Conservation (phyloP, 1,140 invertebrate species). For the Hylaeus anthracinus region DNA sequence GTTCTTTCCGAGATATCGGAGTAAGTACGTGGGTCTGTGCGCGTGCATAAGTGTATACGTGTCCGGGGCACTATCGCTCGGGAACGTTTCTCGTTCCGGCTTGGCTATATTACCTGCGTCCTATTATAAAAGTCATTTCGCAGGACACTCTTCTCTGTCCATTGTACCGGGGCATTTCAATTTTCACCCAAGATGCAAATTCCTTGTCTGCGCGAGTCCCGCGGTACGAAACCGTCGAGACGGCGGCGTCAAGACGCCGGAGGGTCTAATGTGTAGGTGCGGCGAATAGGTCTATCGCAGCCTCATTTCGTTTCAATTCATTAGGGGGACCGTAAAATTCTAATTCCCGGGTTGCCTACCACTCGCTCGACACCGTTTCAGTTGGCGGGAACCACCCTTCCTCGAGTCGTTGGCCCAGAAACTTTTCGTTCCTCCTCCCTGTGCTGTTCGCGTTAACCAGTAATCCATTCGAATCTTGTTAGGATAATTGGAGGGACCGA, state of each 20-base stretch:
- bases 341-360: conserved; percentile 51
- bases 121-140: conserved; percentile 77
- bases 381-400: conserved; percentile 34
- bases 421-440: conserved; percentile 46
- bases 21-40: too few relatives aligned
- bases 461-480: conserved; percentile 50
- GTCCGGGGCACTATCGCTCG: conserved; percentile 27
- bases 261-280: conserved; percentile 44
- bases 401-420: conserved; percentile 34
- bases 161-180: conserved; percentile 74
- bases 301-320: conserved; percentile 68
- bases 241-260: conserved; percentile 42
- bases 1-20: background rate
- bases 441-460: conserved; percentile 32
- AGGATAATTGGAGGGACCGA: conserved; percentile 35
- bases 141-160: conserved; percentile 64
- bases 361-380: conserved; percentile 59
- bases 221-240: conserved; percentile 39
- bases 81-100: conserved; percentile 48
- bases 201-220: conserved; percentile 42
- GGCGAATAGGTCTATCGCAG: conserved; percentile 52
- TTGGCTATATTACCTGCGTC: conserved; percentile 65
- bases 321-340: conserved; percentile 64
- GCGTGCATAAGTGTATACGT: background rate
- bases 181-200: conserved; percentile 77